Evolutionary conservation across 2,113 vertebrate genomes (phyloP).

Genomic region (human): GRCh38 chr18:66637501-66638000

Average conservation of each 20-base stretch:
- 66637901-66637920: not conserved
- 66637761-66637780: not conserved
- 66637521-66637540: not conserved
- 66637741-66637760: not conserved
- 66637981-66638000: not conserved
- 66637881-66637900: not conserved
- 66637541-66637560: not conserved
- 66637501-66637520: not conserved
- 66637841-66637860: not conserved
- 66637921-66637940: not conserved
- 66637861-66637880: not conserved
- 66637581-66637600: not conserved
- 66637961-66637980: not conserved
- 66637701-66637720: not conserved
- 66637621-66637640: not conserved
- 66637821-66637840: not conserved
- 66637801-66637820: not conserved
- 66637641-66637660: not conserved
- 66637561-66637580: not conserved
- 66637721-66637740: not conserved
- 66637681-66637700: not conserved
- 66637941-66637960: not conserved
- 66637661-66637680: not conserved
- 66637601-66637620: not conserved
- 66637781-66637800: no score